Base-by-base conservation (phyloP, 2,113 vertebrate species). In the Lamprotornis superbus region DNA sequence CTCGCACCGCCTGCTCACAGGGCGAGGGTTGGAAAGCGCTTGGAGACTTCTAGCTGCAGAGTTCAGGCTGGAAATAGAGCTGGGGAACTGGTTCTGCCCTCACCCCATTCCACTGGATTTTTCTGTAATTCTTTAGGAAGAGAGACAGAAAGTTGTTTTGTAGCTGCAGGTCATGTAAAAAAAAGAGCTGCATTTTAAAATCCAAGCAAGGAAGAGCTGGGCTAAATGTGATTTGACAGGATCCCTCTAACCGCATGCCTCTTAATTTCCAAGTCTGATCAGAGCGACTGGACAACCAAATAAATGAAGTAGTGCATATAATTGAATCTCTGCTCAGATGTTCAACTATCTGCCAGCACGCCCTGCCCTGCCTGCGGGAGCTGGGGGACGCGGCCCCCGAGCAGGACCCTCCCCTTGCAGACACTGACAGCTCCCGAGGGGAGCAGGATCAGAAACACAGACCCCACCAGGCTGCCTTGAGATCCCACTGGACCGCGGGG, bases 231-330 rank as follows among this genome's bases (percentile, higher is more conserved):
- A 86, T 74, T 49, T 88, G 96, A 94, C 94, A 95, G 94, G 92
- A 92, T 93, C 86, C 88, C 90, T 83, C 94, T 52, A 87, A 89
- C 92, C 78, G 28, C 96, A 78, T 68, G 92, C 74, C 90, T 94
- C 96, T 91, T 84, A 84, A 93, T 93, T 94, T 91, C 96, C 96
- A 94, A 95, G 93, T 91, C 95, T 89, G 92, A 95, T 94, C 95
- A 79, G 95, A 9, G 77, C 44, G 33, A 82, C 90, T 71, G 95
- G 96, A 84, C 96, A 79, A 93, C 93, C 28, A 55, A 89, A 94
- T 85, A 94, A 94, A 93, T 68, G 95, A 93, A 95, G 93, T 64
- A 91, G 96, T 87, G 96, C 93, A 87, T 82, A 87, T 87, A 87
- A 95, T 84, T 93, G 92, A 74, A 97, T 89, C 81, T 93, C 77